A percentile compares a stretch with the other conserved stretches of the same genome.
phyloP scores from a whole-genome alignment of 2,888 invertebrate genomes.

The Agriopis marginaria region DNA sequence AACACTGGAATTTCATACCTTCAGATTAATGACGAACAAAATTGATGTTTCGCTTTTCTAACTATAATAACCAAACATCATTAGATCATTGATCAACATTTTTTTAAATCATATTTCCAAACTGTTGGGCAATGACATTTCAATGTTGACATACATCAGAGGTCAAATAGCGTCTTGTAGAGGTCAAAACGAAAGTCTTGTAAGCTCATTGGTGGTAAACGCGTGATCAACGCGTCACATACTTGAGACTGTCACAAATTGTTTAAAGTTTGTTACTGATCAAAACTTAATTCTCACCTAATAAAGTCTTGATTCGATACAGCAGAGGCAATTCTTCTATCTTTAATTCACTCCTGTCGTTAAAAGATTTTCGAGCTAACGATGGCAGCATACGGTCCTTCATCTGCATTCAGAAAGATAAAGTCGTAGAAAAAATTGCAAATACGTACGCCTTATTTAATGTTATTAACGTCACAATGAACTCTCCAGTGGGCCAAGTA shows the following conservation, averaged over 20 bases:
- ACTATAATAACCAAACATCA: too few species aligned
- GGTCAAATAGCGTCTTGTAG: too few species aligned
- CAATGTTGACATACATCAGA: too few species aligned
- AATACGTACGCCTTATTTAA: slow-evolving; percentile 10
- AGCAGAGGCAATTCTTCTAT: slow-evolving; percentile 1
- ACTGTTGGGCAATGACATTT: too few species aligned
- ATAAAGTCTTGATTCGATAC: slow-evolving; percentile 14
- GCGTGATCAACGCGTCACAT: background rate
- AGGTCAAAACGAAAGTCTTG: too few species aligned
- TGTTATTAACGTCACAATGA: too few species aligned
- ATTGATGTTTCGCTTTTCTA: too few species aligned
- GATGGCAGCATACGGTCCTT: slow-evolving; percentile 11
- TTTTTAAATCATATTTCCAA: too few species aligned
- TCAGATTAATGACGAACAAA: too few species aligned
- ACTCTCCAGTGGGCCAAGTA: too few species aligned
- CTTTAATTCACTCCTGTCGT: background rate
- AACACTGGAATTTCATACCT: too few species aligned
- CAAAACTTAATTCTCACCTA: slow-evolving; percentile 1
- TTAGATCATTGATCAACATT: too few species aligned
- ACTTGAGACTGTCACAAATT: background rate
- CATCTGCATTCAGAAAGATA: slow-evolving; percentile 23
- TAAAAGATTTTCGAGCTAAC: background rate
- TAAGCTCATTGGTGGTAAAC: background rate
- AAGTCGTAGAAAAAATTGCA: background rate
- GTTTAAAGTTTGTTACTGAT: background rate